Percentiles rank a stretch among this genome's conserved stretches.
phyloP scores from a whole-genome alignment of 2,888 invertebrate genomes.

The Mythimna vitellina region DNA sequence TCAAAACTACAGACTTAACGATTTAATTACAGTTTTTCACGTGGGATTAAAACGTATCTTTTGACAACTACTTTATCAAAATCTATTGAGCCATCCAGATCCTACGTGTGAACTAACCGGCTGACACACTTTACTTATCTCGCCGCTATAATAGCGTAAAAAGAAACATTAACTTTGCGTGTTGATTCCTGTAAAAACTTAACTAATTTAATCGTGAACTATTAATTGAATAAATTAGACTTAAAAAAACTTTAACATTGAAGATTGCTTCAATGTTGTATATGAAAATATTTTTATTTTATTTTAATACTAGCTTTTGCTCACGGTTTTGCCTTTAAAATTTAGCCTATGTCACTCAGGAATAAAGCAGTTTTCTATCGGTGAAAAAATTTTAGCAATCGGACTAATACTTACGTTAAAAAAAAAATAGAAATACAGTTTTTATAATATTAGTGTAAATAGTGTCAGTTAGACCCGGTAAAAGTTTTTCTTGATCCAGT shows the following conservation, averaged over 20 bases:
- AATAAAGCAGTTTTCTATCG: no score
- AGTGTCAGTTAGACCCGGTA: no score
- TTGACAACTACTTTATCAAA: slow-evolving; percentile 51
- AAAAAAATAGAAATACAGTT: no score
- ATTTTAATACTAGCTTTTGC: no score
- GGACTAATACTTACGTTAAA: no score
- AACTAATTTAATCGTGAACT: background rate
- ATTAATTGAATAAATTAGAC: background rate
- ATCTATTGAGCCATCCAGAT: slow-evolving; percentile 55
- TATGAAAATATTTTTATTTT: no score
- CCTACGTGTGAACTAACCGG: slow-evolving; percentile 50
- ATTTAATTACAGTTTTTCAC: slow-evolving; percentile 47
- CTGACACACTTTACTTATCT: slow-evolving; percentile 49
- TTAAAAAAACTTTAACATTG: background rate
- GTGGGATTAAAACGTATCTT: slow-evolving; percentile 52
- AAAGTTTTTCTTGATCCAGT: no score
- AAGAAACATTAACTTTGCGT: slow-evolving; percentile 12
- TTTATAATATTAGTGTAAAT: no score
- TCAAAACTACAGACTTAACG: background rate
- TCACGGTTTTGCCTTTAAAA: no score
- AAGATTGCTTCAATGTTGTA: no score
- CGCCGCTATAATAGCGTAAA: slow-evolving; percentile 34
- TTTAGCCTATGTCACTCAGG: no score
- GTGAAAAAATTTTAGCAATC: no score
- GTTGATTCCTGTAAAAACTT: slow-evolving; percentile 13